Conservation (phyloP, 2,113 vertebrate genomes). For the Steatornis caripensis region DNA sequence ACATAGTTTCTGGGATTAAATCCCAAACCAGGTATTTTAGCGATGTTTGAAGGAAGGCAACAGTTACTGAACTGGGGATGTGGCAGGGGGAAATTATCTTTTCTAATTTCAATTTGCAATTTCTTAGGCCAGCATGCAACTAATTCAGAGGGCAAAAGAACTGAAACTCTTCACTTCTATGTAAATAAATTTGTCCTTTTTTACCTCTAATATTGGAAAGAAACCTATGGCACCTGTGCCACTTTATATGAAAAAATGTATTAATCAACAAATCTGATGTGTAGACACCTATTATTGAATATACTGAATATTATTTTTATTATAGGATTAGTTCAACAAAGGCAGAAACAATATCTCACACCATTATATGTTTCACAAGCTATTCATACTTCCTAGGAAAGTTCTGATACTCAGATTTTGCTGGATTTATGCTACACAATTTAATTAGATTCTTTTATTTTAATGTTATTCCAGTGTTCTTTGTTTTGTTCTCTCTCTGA, state of each 20-base stretch:
- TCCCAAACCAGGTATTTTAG: neutral
- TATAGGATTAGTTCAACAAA: neutral
- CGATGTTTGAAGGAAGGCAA: neutral
- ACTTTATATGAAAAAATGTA: neutral
- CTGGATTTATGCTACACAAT: neutral
- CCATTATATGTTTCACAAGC: neutral
- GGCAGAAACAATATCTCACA: neutral
- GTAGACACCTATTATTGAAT: neutral
- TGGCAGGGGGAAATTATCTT: fast-evolving
- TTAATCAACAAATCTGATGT: fast-evolving
- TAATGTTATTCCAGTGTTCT: fast-evolving
- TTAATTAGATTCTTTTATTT: neutral
- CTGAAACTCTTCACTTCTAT: neutral
- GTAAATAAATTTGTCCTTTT: neutral
- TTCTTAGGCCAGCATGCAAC: neutral
- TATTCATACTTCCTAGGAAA: neutral
- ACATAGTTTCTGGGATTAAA: neutral
- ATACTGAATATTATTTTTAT: neutral
- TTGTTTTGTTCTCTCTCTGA: neutral
- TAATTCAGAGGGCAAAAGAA: neutral
- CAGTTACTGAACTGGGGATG: neutral
- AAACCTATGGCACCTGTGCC: neutral
- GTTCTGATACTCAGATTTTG: neutral
- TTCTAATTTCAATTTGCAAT: neutral
- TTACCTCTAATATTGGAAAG: neutral